These are phyloP conservation scores for Panurus biarmicus DNA, from an alignment of 2,113 vertebrate species.

Conservation along the genomic window DNA sequence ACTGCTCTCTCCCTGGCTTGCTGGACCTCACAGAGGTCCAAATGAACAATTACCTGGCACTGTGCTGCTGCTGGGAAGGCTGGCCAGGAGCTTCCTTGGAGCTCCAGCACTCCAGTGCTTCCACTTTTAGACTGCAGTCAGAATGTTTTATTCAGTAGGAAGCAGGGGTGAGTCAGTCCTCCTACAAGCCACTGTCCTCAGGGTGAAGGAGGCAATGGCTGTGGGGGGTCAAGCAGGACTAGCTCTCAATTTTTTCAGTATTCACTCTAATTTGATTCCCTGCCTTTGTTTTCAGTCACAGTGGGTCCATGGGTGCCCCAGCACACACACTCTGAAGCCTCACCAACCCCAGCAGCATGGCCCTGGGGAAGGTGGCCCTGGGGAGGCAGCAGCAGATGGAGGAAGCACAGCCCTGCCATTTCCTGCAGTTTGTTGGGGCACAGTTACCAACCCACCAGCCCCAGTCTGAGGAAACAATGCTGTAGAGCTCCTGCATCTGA, in stretches of 20 bases:
- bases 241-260: neutral
- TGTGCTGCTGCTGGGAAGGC: neutral
- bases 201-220: neutral
- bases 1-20: neutral
- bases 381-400: neutral
- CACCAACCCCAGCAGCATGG: neutral
- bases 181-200: neutral
- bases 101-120: neutral
- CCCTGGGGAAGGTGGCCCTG: neutral
- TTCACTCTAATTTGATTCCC: neutral
- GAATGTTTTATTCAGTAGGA: neutral
- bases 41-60: rapidly evolving
- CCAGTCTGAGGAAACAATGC: neutral
- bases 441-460: neutral
- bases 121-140: neutral
- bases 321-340: neutral
- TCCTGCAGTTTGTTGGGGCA: neutral
- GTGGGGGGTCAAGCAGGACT: neutral
- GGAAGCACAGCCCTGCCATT: neutral
- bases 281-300: neutral
- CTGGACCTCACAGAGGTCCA: rapidly evolving
- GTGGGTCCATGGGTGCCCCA: rapidly evolving
- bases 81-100: neutral
- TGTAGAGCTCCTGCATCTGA: neutral
- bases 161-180: neutral